Percentiles rank a stretch among this genome's conserved stretches.
phyloP scores from a whole-genome alignment of 2,888 invertebrate species.

The Eupithecia centaureata region DNA sequence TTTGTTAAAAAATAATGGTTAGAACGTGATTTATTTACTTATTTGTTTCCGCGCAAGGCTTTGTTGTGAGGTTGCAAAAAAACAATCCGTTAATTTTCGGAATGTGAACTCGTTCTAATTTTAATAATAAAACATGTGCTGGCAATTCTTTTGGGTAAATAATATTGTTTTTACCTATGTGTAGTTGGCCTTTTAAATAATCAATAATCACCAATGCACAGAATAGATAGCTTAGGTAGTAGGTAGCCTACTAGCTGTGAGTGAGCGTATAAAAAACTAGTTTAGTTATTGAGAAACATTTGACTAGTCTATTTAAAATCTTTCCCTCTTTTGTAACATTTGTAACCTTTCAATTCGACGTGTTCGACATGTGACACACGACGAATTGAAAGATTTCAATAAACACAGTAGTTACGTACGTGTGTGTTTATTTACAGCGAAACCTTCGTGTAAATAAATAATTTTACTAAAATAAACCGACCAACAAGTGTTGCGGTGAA shows the following conservation, averaged over 20 bases:
- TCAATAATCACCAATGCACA: neutral
- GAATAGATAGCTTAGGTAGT: too few species aligned
- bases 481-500: conserved; percentile 27
- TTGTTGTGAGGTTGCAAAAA: neutral
- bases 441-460: conserved; percentile 2
- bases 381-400: too few species aligned
- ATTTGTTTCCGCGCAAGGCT: neutral
- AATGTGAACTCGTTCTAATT: neutral
- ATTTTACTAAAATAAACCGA: conserved; percentile 1
- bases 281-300: neutral
- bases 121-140: neutral
- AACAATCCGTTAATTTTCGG: neutral
- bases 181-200: neutral
- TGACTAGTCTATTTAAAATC: neutral
- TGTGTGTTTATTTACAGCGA: neutral
- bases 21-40: neutral
- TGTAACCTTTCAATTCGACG: neutral
- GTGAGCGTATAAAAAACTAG: too few species aligned
- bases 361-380: too few species aligned
- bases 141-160: neutral
- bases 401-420: too few species aligned
- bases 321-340: neutral
- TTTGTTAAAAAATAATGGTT: conserved; percentile 10
- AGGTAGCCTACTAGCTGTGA: too few species aligned
- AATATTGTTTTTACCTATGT: too few species aligned